Evolutionary conservation across 1,140 invertebrate genomes (phyloP).

Genomic region (Dinothrombium tinctorium): DNA sequence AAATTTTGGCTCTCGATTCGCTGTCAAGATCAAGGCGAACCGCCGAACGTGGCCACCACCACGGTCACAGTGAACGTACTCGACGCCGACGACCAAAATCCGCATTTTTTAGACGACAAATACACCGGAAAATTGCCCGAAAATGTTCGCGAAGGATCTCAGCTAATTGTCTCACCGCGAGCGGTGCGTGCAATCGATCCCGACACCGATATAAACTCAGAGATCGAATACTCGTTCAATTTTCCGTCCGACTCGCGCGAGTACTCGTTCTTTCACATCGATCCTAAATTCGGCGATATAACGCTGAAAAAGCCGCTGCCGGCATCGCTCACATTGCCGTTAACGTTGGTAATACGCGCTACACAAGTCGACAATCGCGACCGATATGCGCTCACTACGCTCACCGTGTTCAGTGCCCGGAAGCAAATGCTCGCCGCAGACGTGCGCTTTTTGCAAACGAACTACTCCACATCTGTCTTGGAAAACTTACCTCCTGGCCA

Average conservation of each 20-base stretch:
- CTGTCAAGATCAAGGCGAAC: slow-evolving; percentile 51
- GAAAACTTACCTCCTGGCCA: slow-evolving; percentile 37
- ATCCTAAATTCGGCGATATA: slow-evolving; percentile 35
- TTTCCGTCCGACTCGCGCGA: slow-evolving; percentile 23
- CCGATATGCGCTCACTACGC: slow-evolving; percentile 54
- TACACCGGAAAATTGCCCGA: slow-evolving; percentile 45
- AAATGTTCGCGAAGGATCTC: slow-evolving; percentile 33
- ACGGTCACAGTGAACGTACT: slow-evolving; percentile 48
- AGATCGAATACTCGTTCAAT: slow-evolving; percentile 38
- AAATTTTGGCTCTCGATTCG: slow-evolving; percentile 54
- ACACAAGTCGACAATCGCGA: slow-evolving; percentile 67
- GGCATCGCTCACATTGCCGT: slow-evolving; percentile 29
- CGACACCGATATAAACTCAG: slow-evolving; percentile 49
- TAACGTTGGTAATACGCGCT: slow-evolving; percentile 52
- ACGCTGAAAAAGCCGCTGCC: slow-evolving; percentile 32
- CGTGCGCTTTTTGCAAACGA: slow-evolving; percentile 41
- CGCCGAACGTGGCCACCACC: slow-evolving; percentile 45
- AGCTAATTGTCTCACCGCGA: slow-evolving; percentile 30
- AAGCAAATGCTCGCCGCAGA: slow-evolving; percentile 23
- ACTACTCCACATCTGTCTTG: slow-evolving; percentile 40
- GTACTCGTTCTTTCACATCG: slow-evolving; percentile 27
- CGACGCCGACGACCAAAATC: slow-evolving; percentile 81
- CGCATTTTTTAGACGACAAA: slow-evolving; percentile 43
- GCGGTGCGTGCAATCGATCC: slow-evolving; percentile 47
- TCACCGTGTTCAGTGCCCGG: slow-evolving; percentile 32